A percentile compares a stretch with the other conserved stretches of the same genome.
These are phyloP conservation scores for Astreopora myriophthalma DNA, from an alignment of 64 coral and sea anemone genomes.

Conservation along the genomic window DNA sequence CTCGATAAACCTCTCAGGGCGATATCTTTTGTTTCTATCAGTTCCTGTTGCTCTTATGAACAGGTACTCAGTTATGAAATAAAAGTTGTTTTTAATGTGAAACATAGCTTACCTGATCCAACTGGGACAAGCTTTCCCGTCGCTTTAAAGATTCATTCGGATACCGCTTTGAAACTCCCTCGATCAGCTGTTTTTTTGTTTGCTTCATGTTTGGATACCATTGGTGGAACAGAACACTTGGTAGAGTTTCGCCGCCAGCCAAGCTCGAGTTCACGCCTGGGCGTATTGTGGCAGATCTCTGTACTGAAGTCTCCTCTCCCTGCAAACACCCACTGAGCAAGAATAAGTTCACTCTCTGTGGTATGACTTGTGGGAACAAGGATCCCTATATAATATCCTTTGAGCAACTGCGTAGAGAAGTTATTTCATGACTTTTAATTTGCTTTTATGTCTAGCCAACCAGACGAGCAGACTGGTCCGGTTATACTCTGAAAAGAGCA, in stretches of 20 bases:
- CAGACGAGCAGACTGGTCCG: slow-evolving; percentile 24
- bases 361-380: slow-evolving; percentile 37
- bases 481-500: slow-evolving; percentile 22
- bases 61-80: not conserved
- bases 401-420: slow-evolving; percentile 18
- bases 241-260: slow-evolving; percentile 31
- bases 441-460: slow-evolving; percentile 36
- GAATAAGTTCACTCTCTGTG: slow-evolving; percentile 53
- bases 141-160: slow-evolving; percentile 11
- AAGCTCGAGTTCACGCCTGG: slow-evolving; percentile 57
- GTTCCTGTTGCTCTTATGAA: not conserved
- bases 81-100: not conserved
- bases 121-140: slow-evolving; percentile 54
- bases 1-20: no score
- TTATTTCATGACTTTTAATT: slow-evolving; percentile 26
- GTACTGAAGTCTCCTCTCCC: not conserved
- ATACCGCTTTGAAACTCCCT: slow-evolving; percentile 36
- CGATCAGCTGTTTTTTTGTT: slow-evolving; percentile 46
- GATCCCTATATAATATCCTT: slow-evolving; percentile 49
- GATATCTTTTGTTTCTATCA: not conserved
- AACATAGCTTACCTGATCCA: slow-evolving; percentile 46
- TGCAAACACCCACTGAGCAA: slow-evolving; percentile 48
- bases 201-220: slow-evolving; percentile 17
- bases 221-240: slow-evolving; percentile 45
- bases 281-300: slow-evolving; percentile 32